A percentile compares a stretch with the other conserved stretches of the same genome.
These are phyloP conservation scores for Scyliorhinus canicula DNA, from an alignment of 2,797 vertebrate species.

Conservation along the genomic window DNA sequence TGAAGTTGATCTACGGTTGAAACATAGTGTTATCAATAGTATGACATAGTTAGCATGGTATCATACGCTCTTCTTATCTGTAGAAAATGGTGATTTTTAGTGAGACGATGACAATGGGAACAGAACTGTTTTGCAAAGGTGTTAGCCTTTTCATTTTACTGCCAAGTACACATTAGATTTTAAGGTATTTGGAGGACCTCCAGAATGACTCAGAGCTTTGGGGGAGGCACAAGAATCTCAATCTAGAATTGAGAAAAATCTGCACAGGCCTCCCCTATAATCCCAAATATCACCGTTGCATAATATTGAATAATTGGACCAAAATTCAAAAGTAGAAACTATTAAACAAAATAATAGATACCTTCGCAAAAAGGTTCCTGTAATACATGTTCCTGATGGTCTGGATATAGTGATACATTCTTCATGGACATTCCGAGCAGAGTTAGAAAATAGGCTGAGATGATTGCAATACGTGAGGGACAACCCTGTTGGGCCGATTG, in stretches of 20 bases:
- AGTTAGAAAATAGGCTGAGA: neutral
- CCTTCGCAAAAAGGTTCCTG: neutral
- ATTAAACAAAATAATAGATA: neutral
- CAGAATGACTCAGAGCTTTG: neutral
- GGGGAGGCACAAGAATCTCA: neutral
- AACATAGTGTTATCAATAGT: neutral
- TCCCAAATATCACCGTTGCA: neutral
- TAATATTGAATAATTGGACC: neutral
- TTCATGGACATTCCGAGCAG: neutral
- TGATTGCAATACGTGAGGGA: neutral
- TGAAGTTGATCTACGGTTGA: neutral
- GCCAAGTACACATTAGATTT: neutral
- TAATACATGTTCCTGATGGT: neutral
- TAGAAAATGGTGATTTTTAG: neutral
- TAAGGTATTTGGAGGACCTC: neutral
- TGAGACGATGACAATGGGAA: neutral
- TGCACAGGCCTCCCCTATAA: neutral
- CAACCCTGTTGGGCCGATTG: neutral
- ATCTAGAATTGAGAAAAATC: neutral
- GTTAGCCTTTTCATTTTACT: neutral
- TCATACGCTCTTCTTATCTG: neutral
- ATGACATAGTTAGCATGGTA: neutral
- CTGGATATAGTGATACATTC: neutral
- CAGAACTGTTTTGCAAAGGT: neutral
- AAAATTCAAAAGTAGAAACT: neutral